Percentiles rank a stretch among this genome's conserved stretches.
phyloP scores from a whole-genome alignment of 1,140 invertebrate species.

The Diachasmimorpha longicaudata region DNA sequence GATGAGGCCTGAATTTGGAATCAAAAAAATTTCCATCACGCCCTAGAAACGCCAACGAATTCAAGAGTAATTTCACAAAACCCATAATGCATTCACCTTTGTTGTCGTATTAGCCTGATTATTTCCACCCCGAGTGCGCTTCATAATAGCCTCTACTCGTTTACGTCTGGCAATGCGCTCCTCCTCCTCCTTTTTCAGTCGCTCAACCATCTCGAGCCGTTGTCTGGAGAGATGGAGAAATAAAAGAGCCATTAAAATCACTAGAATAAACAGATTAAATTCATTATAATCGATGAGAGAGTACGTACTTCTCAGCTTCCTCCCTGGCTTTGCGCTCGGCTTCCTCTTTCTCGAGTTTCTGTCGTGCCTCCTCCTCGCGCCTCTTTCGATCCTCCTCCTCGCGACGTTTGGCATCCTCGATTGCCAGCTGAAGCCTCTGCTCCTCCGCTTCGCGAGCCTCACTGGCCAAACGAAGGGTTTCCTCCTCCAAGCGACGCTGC shows the following conservation, averaged over 20 bases:
- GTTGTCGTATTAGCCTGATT: slow-evolving; percentile 64
- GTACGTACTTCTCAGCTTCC: slow-evolving; percentile 72
- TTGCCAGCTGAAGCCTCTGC: slow-evolving; percentile 75
- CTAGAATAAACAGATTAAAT: slow-evolving; percentile 9
- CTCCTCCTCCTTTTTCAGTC: slow-evolving; percentile 79
- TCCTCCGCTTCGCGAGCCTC: slow-evolving; percentile 77
- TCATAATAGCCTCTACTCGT: slow-evolving; percentile 85
- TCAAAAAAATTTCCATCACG: not conserved
- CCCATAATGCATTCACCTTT: slow-evolving; percentile 43
- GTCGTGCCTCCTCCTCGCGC: slow-evolving; percentile 72
- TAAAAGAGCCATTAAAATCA: not conserved
- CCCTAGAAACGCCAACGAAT: not conserved
- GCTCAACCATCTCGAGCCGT: slow-evolving; percentile 76
- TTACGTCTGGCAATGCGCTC: slow-evolving; percentile 78
- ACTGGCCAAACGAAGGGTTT: slow-evolving; percentile 72
- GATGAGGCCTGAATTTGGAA: no score
- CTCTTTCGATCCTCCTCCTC: slow-evolving; percentile 72
- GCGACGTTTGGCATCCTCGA: slow-evolving; percentile 68
- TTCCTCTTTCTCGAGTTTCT: slow-evolving; percentile 78
- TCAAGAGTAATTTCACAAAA: slow-evolving; percentile 4
- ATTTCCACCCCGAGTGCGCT: slow-evolving; percentile 75
- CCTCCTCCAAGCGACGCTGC: slow-evolving; percentile 77
- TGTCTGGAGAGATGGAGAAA: slow-evolving; percentile 59
- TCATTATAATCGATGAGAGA: slow-evolving; percentile 9
- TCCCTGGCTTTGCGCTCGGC: slow-evolving; percentile 76